Percentiles rank a stretch among this genome's conserved stretches.
Conservation (phyloP, 2,797 vertebrate species). For the Channallabes apus region DNA sequence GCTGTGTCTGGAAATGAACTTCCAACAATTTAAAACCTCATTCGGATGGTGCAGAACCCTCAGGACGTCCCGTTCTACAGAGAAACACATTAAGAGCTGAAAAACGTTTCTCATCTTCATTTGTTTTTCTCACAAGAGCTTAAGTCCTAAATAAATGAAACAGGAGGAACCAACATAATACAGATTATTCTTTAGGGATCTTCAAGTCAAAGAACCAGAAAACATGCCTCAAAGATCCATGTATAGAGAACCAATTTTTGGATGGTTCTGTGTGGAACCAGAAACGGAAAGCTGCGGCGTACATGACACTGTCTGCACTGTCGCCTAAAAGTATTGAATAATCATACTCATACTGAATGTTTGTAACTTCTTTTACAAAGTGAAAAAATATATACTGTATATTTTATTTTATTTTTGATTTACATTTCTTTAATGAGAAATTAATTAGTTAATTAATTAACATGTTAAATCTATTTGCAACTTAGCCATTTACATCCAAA, state of each 20-base stretch:
- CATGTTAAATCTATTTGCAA: not conserved
- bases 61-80: not conserved
- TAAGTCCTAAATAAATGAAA: no score
- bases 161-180: no score
- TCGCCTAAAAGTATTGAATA: not conserved
- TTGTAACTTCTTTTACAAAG: not conserved
- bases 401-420: no score
- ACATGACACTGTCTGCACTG: no score
- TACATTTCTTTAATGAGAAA: not conserved
- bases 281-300: not conserved
- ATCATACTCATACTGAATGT: not conserved
- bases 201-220: no score
- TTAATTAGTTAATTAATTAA: not conserved
- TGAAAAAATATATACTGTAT: no score
- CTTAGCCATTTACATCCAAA: not conserved
- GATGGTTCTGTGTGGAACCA: not conserved
- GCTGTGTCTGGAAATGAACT: not conserved
- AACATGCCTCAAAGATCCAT: no score
- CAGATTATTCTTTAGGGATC: no score
- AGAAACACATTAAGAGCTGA: not conserved
- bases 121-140: no score
- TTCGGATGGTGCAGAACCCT: not conserved
- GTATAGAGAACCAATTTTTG: no score
- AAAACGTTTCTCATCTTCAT: no score
- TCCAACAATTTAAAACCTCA: not conserved